Evolutionary conservation across 2,888 invertebrate species (phyloP).

Genomic region (Neuroscelio doddi): DNA sequence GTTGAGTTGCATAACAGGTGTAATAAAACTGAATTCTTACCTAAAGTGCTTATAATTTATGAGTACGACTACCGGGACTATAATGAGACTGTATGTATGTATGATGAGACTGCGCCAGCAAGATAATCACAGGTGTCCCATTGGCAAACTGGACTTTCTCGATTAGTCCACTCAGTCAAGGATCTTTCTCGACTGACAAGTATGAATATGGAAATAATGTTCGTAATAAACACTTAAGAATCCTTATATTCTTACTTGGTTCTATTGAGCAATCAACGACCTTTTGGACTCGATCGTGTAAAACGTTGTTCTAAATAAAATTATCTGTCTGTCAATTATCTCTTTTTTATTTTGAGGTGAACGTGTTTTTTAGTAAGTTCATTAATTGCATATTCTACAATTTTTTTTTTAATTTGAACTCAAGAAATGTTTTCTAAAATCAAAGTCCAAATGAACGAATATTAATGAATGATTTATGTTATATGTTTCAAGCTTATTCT

Average conservation of each 20-base stretch:
- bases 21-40: slow-evolving; percentile 1
- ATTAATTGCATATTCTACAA: not conserved
- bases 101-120: slow-evolving; percentile 38
- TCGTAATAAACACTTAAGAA: slow-evolving; percentile 14
- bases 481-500: slow-evolving; percentile 56
- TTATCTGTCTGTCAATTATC: slow-evolving; percentile 2
- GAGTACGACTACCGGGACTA: slow-evolving; percentile 10
- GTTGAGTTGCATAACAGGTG: slow-evolving; percentile 10
- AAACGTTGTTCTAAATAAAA: slow-evolving; percentile 3
- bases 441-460: too few species aligned
- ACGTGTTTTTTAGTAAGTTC: slow-evolving; percentile 3
- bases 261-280: slow-evolving; percentile 10
- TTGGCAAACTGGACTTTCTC: slow-evolving; percentile 61
- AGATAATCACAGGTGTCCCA: slow-evolving; percentile 46
- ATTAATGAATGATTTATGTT: too few species aligned
- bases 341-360: not conserved
- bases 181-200: slow-evolving; percentile 51
- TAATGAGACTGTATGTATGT: slow-evolving; percentile 43
- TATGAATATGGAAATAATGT: slow-evolving; percentile 54
- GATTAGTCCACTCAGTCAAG: slow-evolving; percentile 60
- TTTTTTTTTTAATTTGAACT: too few species aligned
- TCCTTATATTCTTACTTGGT: not conserved
- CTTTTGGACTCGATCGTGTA: slow-evolving; percentile 11
- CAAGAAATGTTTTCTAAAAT: too few species aligned
- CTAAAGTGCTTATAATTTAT: not conserved